Conservation (phyloP, 2,113 vertebrate species). For the Leucosticte australis region DNA sequence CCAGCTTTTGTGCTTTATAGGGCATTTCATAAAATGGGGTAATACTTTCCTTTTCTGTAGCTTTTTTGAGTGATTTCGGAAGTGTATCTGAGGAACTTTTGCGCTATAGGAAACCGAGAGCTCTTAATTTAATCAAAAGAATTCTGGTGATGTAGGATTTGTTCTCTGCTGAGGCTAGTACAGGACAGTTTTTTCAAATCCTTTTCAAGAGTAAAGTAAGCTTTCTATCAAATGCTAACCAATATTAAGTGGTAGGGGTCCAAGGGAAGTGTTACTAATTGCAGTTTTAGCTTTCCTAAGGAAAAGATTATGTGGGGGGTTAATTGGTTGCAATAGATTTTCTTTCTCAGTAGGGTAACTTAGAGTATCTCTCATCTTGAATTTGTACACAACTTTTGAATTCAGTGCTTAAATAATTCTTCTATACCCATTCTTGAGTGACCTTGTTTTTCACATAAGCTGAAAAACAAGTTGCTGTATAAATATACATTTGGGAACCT, state of each 20-base stretch:
- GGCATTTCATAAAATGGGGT: not conserved
- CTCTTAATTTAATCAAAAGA: not conserved
- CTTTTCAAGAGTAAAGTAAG: not conserved
- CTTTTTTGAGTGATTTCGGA: not conserved
- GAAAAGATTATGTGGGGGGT: rapidly evolving
- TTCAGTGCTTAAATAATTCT: not conserved
- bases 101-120: not conserved
- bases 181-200: not conserved
- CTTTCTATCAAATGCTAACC: not conserved
- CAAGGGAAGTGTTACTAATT: not conserved
- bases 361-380: not conserved
- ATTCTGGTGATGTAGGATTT: not conserved
- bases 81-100: not conserved
- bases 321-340: not conserved
- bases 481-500: not conserved
- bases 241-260: not conserved
- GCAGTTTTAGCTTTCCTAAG: not conserved
- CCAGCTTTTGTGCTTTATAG: not conserved
- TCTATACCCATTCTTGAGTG: not conserved
- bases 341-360: not conserved
- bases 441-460: not conserved
- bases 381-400: not conserved
- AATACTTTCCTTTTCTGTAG: not conserved
- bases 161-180: not conserved
- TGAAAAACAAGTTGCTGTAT: not conserved